Evolutionary conservation across 2,888 invertebrate species (phyloP), one percentile per base, ranked within the genome.

Genomic region (Xestia ashworthii): DNA sequence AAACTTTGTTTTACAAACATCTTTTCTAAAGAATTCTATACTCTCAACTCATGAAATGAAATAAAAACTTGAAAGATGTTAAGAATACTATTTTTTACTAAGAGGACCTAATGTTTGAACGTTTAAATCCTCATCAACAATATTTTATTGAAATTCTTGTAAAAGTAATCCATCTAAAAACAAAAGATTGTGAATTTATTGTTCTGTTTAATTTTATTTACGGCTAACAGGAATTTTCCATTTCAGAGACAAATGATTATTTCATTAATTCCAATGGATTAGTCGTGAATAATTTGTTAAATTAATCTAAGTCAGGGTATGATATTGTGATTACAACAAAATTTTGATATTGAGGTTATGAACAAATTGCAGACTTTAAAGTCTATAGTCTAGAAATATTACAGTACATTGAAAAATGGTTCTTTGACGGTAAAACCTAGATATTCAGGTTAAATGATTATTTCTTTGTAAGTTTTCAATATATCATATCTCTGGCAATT

Each of bases 241-340:
- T 82, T 73, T 64, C 70, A 53, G 72, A 60, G 73, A 74, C 77
- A 74, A 85, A 71, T 80, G 80, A 76, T 71, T 64, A 84, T 79
- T 82, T 74, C 19, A 72, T 65, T 76, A 65, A 74, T 74, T 65
- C 50, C 67, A 82, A 69, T 69, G 73, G 55, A 85, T 81, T 81
- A 68, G 74, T 81, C 38, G 48, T 8, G 48, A 65, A 71, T 81
- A 85, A 83, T 83, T 82, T 71, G 68, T 71, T 68, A 71, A 68
- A 77, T 85, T 74, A 68, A 85, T 83, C 77, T 82, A 48, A 38
- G 82, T 77, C 85, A 12, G 38, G 46, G 38, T 81, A 68, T 81
- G 38, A 55, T 65, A 72, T 75, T 62, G 55, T 67, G 11, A 62
- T 67, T 50, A 70, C 25, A 80, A 68, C 25, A 74, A 68, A 68